phyloP scores from a whole-genome alignment of 2,113 vertebrate genomes.

The Cebus imitator region DNA sequence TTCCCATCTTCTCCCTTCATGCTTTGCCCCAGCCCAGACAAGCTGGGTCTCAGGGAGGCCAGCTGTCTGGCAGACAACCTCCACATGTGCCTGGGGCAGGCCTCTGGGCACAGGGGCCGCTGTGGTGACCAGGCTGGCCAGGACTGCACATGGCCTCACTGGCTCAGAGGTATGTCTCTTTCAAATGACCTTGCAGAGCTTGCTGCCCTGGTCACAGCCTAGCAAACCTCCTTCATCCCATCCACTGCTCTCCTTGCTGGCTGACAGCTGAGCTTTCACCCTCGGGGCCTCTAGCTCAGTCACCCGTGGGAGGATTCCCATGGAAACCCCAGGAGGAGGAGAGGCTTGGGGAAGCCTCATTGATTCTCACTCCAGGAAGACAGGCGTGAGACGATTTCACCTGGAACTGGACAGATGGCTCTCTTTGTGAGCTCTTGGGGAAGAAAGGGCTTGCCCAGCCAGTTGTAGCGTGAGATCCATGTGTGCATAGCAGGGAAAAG shows the following conservation, averaged over 20 bases:
- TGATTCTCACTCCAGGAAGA: slow-evolving; percentile 40
- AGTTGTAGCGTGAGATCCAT: neutral
- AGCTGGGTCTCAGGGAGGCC: neutral
- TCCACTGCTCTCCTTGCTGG: neutral
- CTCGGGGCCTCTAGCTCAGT: slow-evolving; percentile 28
- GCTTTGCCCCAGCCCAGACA: neutral
- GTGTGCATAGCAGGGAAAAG: neutral
- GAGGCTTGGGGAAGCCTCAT: slow-evolving; percentile 60
- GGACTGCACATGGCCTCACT: neutral
- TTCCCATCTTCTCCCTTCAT: neutral
- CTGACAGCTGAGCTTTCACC: slow-evolving; percentile 41
- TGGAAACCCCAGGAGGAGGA: slow-evolving; percentile 68
- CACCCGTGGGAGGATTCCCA: slow-evolving; percentile 68
- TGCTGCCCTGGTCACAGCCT: neutral
- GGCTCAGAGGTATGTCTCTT: slow-evolving; percentile 40
- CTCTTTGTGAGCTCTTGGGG: slow-evolving; percentile 32
- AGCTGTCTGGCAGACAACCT: neutral
- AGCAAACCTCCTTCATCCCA: neutral
- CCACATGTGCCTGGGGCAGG: neutral
- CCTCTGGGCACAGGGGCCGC: neutral
- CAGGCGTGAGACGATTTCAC: neutral
- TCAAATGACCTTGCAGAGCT: slow-evolving; percentile 62
- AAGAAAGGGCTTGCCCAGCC: neutral
- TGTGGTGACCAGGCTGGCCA: neutral
- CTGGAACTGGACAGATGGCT: slow-evolving; percentile 69